phyloP scores from a whole-genome alignment of 2,888 invertebrate genomes.

The Drosophila basisetae region DNA sequence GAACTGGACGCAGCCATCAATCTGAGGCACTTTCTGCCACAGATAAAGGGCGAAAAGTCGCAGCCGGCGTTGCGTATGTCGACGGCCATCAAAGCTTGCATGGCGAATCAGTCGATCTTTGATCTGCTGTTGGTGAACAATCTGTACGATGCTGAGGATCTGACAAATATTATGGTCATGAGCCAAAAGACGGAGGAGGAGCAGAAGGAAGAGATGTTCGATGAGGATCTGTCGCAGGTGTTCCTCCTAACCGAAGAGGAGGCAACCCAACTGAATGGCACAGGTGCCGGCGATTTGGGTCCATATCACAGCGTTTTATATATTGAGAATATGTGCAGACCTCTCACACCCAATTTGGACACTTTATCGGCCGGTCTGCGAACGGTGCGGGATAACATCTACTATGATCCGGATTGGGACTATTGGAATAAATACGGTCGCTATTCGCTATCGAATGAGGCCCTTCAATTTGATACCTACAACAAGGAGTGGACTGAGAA shows the following conservation, averaged over 20 bases:
- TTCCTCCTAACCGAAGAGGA: conserved; percentile 24
- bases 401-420: not conserved
- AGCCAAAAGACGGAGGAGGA: not conserved
- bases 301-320: conserved; percentile 39
- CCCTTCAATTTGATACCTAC: conserved; percentile 25
- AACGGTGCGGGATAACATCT: not conserved
- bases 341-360: conserved; percentile 19
- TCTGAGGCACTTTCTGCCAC: conserved; percentile 15
- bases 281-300: conserved; percentile 6
- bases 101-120: conserved; percentile 47
- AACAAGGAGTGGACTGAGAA: conserved; percentile 9
- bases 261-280: not conserved
- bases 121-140: conserved; percentile 20
- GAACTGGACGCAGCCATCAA: conserved; percentile 39
- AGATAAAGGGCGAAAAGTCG: not conserved
- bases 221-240: conserved; percentile 20
- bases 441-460: conserved; percentile 27
- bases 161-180: conserved; percentile 18
- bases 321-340: conserved; percentile 22
- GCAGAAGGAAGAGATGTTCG: not conserved
- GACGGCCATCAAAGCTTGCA: conserved; percentile 35
- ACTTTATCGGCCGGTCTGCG: not conserved
- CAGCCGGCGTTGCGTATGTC: conserved; percentile 38
- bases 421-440: conserved; percentile 4
- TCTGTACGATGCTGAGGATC: conserved; percentile 21